phyloP scores from a whole-genome alignment of 2,888 invertebrate species.

The Asteroscopus sphinx region DNA sequence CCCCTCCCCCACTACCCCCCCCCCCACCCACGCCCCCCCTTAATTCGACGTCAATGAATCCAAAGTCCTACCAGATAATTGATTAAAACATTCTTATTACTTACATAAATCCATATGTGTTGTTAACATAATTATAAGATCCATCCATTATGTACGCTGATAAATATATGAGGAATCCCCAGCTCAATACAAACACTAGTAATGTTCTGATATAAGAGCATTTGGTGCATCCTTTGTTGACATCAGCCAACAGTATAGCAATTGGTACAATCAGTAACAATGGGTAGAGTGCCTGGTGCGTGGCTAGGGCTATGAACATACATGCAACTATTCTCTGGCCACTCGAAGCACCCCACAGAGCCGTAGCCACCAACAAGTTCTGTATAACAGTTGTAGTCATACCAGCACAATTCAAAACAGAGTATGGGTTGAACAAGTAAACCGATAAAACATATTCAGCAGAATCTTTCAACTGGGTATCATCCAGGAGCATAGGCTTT shows the following conservation, averaged over 20 bases:
- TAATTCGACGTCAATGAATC: too few species aligned
- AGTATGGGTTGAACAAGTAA: constrained; percentile 97
- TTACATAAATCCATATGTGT: constrained; percentile 96
- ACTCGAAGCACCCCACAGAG: constrained; percentile 92
- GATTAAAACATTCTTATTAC: constrained; percentile 67
- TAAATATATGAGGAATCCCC: constrained; percentile 89
- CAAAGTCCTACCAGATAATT: too few species aligned
- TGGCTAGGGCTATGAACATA: constrained; percentile 93
- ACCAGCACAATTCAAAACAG: constrained; percentile 95
- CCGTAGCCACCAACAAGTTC: constrained; percentile 94
- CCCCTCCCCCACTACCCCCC: too few species aligned
- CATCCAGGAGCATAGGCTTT: constrained; percentile 86
- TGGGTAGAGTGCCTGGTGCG: constrained; percentile 96
- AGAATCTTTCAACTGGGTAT: constrained; percentile 89
- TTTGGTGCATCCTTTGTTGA: constrained; percentile 84
- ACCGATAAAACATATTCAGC: constrained; percentile 93
- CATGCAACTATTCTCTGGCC: constrained; percentile 91
- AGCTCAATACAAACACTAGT: constrained; percentile 86
- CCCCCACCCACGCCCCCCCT: too few species aligned
- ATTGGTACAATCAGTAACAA: constrained; percentile 95
- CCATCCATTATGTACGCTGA: constrained; percentile 92
- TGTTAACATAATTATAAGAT: constrained; percentile 91
- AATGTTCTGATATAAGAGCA: constrained; percentile 86
- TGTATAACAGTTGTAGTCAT: constrained; percentile 97
- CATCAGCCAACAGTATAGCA: constrained; percentile 91